These are phyloP conservation scores for Belgica antarctica DNA, from an alignment of 2,888 invertebrate species.

Conservation along the genomic window DNA sequence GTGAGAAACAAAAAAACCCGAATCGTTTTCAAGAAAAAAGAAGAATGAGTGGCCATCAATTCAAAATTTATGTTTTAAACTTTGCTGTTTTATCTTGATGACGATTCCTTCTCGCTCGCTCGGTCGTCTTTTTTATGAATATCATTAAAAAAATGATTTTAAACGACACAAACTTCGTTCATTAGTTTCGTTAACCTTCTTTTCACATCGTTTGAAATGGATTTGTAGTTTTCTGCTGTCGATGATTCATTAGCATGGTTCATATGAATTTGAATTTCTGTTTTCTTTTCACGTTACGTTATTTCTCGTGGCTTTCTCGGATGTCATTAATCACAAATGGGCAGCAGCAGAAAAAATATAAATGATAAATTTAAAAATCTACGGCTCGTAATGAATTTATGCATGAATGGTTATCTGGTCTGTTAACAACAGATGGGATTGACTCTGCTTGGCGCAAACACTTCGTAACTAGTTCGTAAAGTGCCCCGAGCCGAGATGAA, in stretches of 20 bases:
- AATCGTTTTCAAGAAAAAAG: background rate
- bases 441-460: background rate
- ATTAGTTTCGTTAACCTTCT: background rate
- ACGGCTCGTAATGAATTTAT: conserved; percentile 29
- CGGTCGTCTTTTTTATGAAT: background rate
- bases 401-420: conserved; percentile 32
- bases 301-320: conserved; percentile 8
- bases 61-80: background rate
- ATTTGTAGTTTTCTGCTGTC: background rate
- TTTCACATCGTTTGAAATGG: background rate
- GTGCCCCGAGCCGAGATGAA: conserved; percentile 9
- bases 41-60: background rate
- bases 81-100: background rate
- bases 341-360: conserved; percentile 20
- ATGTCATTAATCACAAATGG: conserved; percentile 40
- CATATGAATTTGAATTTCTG: background rate
- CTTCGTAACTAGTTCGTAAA: background rate
- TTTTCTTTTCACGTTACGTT: background rate
- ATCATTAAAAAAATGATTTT: background rate
- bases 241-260: conserved; percentile 1
- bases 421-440: conserved; percentile 6
- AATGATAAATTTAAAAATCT: conserved; percentile 1
- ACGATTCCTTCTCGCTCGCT: background rate
- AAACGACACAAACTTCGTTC: background rate
- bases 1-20: background rate